Evolutionary conservation across 2,113 vertebrate species (phyloP).

Genomic region (Podiceps cristatus): DNA sequence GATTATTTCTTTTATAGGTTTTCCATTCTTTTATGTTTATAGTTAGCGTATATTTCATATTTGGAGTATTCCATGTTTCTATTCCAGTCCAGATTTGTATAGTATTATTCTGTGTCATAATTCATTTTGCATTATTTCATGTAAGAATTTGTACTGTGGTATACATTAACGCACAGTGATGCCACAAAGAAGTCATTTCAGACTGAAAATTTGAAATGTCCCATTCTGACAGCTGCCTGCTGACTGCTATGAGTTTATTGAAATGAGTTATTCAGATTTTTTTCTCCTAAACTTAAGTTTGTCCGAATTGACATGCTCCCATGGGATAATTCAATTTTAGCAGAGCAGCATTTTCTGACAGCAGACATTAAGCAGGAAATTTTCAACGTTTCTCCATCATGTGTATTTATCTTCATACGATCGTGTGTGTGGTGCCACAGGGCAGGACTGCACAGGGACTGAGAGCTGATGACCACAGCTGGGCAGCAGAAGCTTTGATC

Average conservation of each 20-base stretch:
- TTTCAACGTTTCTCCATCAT: not conserved
- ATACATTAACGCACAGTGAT: not conserved
- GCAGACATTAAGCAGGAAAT: not conserved
- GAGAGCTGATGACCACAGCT: not conserved
- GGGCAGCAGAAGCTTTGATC: not conserved
- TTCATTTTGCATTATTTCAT: not conserved
- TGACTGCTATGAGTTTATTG: conserved; percentile 6
- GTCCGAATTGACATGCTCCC: not conserved
- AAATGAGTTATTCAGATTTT: not conserved
- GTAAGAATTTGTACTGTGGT: not conserved
- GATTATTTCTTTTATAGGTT: not conserved
- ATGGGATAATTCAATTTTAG: not conserved
- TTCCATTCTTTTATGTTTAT: not conserved
- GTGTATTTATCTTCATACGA: not conserved
- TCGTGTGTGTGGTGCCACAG: not conserved
- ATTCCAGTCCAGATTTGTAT: not conserved
- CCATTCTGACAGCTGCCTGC: conserved; percentile 37
- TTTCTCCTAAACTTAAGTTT: not conserved
- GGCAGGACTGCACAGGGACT: not conserved
- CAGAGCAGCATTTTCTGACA: not conserved
- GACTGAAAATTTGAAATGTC: not conserved
- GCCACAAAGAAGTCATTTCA: conserved; percentile 26
- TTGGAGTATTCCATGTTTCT: not conserved
- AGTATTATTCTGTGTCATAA: not conserved
- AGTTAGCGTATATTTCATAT: not conserved